Evolutionary conservation across 2,888 invertebrate genomes (phyloP).

Genomic region (Branchellion lobata): DNA sequence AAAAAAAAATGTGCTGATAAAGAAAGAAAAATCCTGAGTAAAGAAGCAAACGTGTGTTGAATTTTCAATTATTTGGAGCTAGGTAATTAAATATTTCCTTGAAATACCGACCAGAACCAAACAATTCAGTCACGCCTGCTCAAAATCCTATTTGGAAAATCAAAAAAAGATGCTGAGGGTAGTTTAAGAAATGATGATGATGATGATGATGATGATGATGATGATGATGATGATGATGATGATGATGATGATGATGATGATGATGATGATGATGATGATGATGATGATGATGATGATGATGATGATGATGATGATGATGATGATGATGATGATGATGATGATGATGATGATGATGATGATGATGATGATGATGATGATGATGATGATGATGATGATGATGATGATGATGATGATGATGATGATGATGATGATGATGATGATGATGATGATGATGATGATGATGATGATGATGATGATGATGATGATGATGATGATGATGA

Average conservation of each 20-base stretch:
- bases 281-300: too few relatives aligned
- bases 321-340: background rate
- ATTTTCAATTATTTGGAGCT: too few relatives aligned
- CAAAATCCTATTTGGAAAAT: too few relatives aligned
- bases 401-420: slow-evolving; percentile 42
- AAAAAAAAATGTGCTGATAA: too few relatives aligned
- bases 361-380: slow-evolving; percentile 24
- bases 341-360: background rate
- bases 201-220: background rate
- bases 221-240: background rate
- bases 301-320: background rate
- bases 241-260: slow-evolving; percentile 6
- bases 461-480: slow-evolving; percentile 35
- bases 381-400: slow-evolving; percentile 38
- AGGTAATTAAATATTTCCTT: too few relatives aligned
- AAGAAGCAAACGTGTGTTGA: too few relatives aligned
- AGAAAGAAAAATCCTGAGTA: too few relatives aligned
- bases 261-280: background rate
- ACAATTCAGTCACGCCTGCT: too few relatives aligned
- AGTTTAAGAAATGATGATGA: too few relatives aligned
- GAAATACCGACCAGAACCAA: too few relatives aligned
- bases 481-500: slow-evolving; percentile 42
- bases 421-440: slow-evolving; percentile 42
- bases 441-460: slow-evolving; percentile 42
- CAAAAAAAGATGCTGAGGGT: too few relatives aligned